Conservation (phyloP, 2,888 invertebrate genomes). For the Ochlodes sylvanus region DNA sequence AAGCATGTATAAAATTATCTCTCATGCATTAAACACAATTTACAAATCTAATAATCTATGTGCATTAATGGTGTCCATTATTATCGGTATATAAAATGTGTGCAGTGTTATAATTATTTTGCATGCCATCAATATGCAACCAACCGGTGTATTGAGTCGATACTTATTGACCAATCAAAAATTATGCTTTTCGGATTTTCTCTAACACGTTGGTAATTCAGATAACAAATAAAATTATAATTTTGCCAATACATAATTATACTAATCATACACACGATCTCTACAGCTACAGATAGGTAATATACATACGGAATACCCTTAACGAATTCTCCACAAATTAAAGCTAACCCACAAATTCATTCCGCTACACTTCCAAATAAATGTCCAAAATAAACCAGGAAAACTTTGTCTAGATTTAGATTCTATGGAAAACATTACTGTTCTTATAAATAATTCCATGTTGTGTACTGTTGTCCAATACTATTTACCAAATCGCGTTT, state of each 20-base stretch:
- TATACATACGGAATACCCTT: not conserved
- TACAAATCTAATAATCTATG: not conserved
- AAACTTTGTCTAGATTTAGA: too few relatives aligned
- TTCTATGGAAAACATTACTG: too few relatives aligned
- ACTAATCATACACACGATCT: not conserved
- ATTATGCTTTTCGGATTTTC: too few relatives aligned
- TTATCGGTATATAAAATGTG: not conserved
- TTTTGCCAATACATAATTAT: not conserved
- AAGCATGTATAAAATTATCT: not conserved
- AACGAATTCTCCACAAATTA: not conserved
- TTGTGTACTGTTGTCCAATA: too few relatives aligned
- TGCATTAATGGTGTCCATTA: not conserved
- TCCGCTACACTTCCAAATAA: not conserved
- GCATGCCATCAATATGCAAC: not conserved
- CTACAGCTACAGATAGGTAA: not conserved
- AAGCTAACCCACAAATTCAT: not conserved
- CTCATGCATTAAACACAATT: not conserved
- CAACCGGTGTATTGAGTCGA: not conserved
- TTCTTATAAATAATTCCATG: too few relatives aligned
- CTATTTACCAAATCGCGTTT: too few relatives aligned
- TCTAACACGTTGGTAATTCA: too few relatives aligned
- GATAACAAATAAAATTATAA: not conserved
- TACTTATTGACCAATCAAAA: not conserved
- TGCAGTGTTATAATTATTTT: not conserved
- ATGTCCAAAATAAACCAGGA: too few relatives aligned